phyloP scores from a whole-genome alignment of 2,113 vertebrate genomes.

The Tragelaphus imberbis region DNA sequence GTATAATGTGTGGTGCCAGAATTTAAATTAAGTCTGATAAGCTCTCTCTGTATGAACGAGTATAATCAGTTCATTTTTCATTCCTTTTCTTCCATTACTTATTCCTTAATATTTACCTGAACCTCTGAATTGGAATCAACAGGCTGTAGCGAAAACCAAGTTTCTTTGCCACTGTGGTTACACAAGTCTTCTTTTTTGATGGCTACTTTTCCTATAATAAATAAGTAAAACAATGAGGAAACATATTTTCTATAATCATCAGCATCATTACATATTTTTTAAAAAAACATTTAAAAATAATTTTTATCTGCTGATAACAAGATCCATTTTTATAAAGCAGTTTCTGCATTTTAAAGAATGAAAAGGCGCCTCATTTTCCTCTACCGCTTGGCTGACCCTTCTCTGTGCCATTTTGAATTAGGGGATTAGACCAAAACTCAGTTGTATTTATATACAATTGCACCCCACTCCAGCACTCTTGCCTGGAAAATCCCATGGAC shows the following conservation, averaged over 20 bases:
- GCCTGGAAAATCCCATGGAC: too few species aligned
- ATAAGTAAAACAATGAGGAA: conserved; percentile 40
- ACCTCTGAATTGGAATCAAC: conserved; percentile 97
- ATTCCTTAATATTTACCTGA: conserved; percentile 86
- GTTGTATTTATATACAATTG: neutral
- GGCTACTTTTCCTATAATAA: conserved; percentile 91
- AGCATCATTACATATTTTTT: neutral
- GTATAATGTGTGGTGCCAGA: neutral
- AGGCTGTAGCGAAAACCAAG: conserved; percentile 94
- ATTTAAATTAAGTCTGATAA: conserved; percentile 40
- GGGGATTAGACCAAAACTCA: conserved; percentile 14
- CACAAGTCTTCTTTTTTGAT: conserved; percentile 96
- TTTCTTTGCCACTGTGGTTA: conserved; percentile 92
- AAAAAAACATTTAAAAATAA: conserved; percentile 8
- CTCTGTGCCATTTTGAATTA: conserved; percentile 11
- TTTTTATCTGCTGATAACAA: neutral
- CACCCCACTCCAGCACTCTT: too few species aligned
- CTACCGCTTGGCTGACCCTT: neutral
- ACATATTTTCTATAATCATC: neutral
- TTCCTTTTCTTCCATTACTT: conserved; percentile 7
- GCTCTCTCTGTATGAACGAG: neutral
- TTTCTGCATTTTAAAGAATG: conserved; percentile 25
- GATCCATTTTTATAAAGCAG: neutral
- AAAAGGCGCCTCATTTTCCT: conserved; percentile 22
- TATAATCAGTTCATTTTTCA: conserved; percentile 11